Evolutionary conservation across 2,113 vertebrate genomes (phyloP).

Genomic region (Plecturocebus donacophilus): DNA sequence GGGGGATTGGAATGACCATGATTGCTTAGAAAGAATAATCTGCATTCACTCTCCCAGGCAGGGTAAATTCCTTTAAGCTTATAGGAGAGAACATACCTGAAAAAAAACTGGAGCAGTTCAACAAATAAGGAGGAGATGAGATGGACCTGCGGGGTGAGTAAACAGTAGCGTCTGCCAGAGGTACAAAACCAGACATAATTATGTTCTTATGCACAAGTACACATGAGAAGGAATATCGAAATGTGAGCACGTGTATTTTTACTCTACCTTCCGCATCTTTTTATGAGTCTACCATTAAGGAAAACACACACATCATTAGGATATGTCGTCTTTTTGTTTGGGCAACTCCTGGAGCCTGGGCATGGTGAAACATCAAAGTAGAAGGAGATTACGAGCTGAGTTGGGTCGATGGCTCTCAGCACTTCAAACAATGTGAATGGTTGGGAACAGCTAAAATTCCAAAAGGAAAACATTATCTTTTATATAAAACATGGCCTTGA

Average conservation of each 20-base stretch:
- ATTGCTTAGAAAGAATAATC: background rate
- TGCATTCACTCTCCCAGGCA: background rate
- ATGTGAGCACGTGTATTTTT: background rate
- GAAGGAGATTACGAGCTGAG: slow-evolving; percentile 69
- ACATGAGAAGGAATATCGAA: background rate
- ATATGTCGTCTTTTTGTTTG: slow-evolving; percentile 63
- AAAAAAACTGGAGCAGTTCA: background rate
- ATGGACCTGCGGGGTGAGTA: background rate
- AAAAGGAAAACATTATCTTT: slow-evolving; percentile 76
- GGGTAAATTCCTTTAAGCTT: background rate
- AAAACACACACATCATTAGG: slow-evolving; percentile 54
- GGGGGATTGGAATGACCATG: background rate
- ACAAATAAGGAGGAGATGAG: background rate
- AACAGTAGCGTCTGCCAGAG: background rate
- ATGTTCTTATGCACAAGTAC: background rate
- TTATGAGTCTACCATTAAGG: slow-evolving; percentile 47
- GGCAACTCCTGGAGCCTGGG: slow-evolving; percentile 64
- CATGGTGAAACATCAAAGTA: slow-evolving; percentile 77
- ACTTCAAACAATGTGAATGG: slow-evolving; percentile 75
- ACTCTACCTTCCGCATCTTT: slow-evolving; percentile 31
- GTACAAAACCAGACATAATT: background rate
- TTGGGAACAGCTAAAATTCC: slow-evolving; percentile 72
- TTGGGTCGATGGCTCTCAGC: slow-evolving; percentile 59
- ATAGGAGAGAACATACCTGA: background rate
- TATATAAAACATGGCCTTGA: slow-evolving; percentile 75